phyloP scores from a whole-genome alignment of 2,888 invertebrate genomes.

The Meiosimyza platycephala region DNA sequence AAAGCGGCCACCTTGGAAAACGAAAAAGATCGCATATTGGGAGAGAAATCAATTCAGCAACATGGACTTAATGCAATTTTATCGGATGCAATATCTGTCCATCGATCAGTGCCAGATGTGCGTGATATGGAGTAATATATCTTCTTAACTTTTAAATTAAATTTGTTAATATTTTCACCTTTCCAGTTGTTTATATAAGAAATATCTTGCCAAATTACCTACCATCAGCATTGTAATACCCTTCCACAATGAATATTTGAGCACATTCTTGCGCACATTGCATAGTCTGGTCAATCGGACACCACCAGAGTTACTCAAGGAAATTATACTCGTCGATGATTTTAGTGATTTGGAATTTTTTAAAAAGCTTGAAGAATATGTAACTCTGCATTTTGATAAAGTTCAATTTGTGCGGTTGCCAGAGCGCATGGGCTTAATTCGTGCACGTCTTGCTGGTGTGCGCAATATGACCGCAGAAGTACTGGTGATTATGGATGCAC shows the following conservation, averaged over 20 bases:
- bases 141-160: not conserved
- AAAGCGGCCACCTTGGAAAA: conserved; percentile 73
- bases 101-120: conserved; percentile 86
- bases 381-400: conserved; percentile 77
- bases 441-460: conserved; percentile 89
- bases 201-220: conserved; percentile 68
- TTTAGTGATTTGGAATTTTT: conserved; percentile 83
- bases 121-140: conserved; percentile 71
- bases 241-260: conserved; percentile 94
- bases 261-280: conserved; percentile 83
- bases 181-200: conserved; percentile 57
- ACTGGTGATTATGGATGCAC: conserved; percentile 90
- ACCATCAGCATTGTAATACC: conserved; percentile 90
- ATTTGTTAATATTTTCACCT: not conserved
- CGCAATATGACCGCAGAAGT: conserved; percentile 81
- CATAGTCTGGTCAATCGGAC: conserved; percentile 87
- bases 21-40: conserved; percentile 74
- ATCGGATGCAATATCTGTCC: conserved; percentile 90
- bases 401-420: conserved; percentile 82
- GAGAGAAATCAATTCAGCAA: conserved; percentile 76
- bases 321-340: conserved; percentile 91
- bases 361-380: conserved; percentile 79
- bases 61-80: conserved; percentile 96
- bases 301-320: conserved; percentile 85
- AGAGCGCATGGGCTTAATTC: conserved; percentile 84